Evolutionary conservation across 2,888 invertebrate species (phyloP), one percentile per base, ranked within the genome.

Genomic region (Rhopalosiphum nymphaeae): DNA sequence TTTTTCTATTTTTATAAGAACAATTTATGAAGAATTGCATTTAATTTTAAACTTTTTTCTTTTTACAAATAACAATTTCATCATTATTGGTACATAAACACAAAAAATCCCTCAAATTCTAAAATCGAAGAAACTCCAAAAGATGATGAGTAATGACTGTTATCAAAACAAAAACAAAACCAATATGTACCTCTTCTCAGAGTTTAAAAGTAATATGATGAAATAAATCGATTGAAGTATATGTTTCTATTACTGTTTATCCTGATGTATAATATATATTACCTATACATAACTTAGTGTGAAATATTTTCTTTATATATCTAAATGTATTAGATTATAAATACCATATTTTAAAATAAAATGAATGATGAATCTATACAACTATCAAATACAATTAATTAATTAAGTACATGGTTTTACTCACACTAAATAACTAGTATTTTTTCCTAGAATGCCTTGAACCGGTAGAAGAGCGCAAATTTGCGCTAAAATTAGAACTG

Each of bases 381-480:
- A 61, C 16, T 67, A 9, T 16, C 7, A 78, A 78, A 36, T 36
- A 5, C 21, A 78, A 36, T 78, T 67, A 1, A 56, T 26, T 56
- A 42, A 56, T 42, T 42, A 13, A 25, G 0, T 42, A 56, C 26
- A 42, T 1, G 3, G 9, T 21, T 36, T 29, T 67, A 93, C 95
- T 95, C 95, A 96, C 96, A 95, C 96, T 56, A 96, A 95, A 86
- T 96, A 95, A 3, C 96, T 96, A 0, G 96, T 95, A 89, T 96
- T 96, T 3, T 95, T 95, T 1, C 96, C 96, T 95, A 95, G 96
- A 26, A 96, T 95, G 0, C 97, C 97, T 67, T 95, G 95, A 1
- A 97, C 96, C 0, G 97, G 97, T 95, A 97, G 95, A 36, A 97
- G 95, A 49, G 96, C 96, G 95, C 97, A 96, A 93, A 96, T 96